Evolutionary conservation across 1,140 invertebrate genomes (phyloP).

Genomic region (Nilaparvata lugens): DNA sequence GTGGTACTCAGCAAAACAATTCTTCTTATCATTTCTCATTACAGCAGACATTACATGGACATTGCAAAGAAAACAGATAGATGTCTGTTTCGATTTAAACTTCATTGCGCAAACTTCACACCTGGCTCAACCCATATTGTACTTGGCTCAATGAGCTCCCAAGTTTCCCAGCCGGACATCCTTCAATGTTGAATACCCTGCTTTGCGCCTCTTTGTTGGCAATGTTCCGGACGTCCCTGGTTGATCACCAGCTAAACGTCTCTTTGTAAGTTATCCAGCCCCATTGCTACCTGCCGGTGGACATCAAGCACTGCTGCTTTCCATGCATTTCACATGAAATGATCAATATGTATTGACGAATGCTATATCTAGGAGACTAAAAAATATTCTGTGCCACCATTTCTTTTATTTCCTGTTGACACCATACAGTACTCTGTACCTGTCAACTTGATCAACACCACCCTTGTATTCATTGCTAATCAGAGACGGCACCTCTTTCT

Average conservation of each 20-base stretch:
- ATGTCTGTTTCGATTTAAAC: neutral
- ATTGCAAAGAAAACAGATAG: neutral
- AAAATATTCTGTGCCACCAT: neutral
- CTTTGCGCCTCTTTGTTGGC: neutral
- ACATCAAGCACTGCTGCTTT: neutral
- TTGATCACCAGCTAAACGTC: neutral
- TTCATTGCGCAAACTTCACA: neutral
- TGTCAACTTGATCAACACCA: too few species aligned
- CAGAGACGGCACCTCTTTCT: neutral
- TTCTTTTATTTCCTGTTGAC: neutral
- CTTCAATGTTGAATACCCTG: neutral
- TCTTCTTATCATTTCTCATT: too few species aligned
- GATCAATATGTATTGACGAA: neutral
- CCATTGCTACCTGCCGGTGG: neutral
- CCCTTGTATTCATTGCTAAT: neutral
- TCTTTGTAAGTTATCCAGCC: neutral
- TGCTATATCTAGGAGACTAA: neutral
- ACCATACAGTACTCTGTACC: too few species aligned
- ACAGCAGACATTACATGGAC: neutral
- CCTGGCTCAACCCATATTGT: too few species aligned
- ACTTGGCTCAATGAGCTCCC: neutral
- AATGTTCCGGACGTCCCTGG: neutral
- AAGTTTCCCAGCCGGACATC: neutral
- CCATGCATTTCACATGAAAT: neutral
- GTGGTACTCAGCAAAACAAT: neutral